Conservation (phyloP, 1,140 invertebrate species). For the Maniola jurtina region DNA sequence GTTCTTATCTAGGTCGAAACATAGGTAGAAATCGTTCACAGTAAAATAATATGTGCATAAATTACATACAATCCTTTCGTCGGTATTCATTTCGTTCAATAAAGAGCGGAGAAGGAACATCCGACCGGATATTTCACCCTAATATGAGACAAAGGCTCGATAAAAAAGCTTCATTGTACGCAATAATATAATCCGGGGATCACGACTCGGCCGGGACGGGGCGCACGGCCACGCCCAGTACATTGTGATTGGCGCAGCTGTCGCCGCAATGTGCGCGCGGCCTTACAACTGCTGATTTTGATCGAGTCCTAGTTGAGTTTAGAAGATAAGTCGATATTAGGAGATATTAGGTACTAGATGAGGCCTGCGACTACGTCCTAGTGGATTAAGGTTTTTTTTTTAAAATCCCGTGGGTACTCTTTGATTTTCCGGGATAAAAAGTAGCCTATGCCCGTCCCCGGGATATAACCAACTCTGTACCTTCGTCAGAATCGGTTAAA, state of each 20-base stretch:
- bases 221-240: slow-evolving; percentile 60
- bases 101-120: slow-evolving; percentile 69
- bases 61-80: slow-evolving; percentile 51
- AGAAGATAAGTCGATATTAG: neutral
- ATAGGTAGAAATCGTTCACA: neutral
- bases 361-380: too few species aligned
- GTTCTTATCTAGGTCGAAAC: neutral
- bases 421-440: too few species aligned
- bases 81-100: slow-evolving; percentile 64
- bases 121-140: slow-evolving; percentile 77
- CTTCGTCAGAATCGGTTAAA: too few species aligned
- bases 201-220: slow-evolving; percentile 42
- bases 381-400: too few species aligned
- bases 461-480: too few species aligned
- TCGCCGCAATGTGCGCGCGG: slow-evolving; percentile 51
- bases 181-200: slow-evolving; percentile 73
- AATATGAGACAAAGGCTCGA: slow-evolving; percentile 64
- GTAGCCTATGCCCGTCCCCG: too few species aligned
- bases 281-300: slow-evolving; percentile 45
- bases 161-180: slow-evolving; percentile 75
- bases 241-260: slow-evolving; percentile 77
- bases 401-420: too few species aligned
- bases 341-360: too few species aligned
- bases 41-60: slow-evolving; percentile 12
- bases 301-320: slow-evolving; percentile 7